These are phyloP conservation scores for Gryllus bimaculatus DNA, from an alignment of 1,140 invertebrate genomes.

Conservation along the genomic window DNA sequence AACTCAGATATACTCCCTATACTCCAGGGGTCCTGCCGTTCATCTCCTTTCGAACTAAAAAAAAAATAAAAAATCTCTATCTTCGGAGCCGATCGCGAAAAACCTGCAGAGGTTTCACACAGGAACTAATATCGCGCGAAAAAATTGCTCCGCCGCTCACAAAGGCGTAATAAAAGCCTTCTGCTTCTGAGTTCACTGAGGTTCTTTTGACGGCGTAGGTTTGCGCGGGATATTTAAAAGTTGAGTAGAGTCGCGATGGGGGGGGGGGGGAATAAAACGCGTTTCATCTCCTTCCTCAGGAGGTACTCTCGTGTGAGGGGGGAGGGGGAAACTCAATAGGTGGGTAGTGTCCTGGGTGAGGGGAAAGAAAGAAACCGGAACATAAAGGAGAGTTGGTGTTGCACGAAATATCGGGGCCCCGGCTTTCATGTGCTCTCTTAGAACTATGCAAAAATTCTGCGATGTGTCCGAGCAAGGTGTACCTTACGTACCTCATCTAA, in stretches of 20 bases:
- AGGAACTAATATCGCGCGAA: not conserved
- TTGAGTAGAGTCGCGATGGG: not conserved
- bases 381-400: not conserved
- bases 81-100: not conserved
- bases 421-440: not conserved
- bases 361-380: not conserved
- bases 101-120: not conserved
- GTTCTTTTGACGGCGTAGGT: not conserved
- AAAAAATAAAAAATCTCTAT: slow-evolving; percentile 6
- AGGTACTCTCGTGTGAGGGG: not conserved
- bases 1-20: too few relatives aligned
- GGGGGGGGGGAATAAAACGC: not conserved
- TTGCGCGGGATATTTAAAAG: not conserved
- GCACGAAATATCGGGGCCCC: not conserved
- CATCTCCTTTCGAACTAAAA: not conserved
- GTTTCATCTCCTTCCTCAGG: not conserved
- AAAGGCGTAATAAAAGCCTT: not conserved
- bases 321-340: not conserved
- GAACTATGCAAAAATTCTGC: not conserved
- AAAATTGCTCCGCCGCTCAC: not conserved
- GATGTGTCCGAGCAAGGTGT: not conserved
- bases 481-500: too few relatives aligned
- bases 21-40: not conserved
- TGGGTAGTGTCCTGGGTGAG: not conserved
- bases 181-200: not conserved